These are phyloP conservation scores for Champsocephalus gunnari DNA, from an alignment of 2,797 vertebrate species.

Conservation along the genomic window DNA sequence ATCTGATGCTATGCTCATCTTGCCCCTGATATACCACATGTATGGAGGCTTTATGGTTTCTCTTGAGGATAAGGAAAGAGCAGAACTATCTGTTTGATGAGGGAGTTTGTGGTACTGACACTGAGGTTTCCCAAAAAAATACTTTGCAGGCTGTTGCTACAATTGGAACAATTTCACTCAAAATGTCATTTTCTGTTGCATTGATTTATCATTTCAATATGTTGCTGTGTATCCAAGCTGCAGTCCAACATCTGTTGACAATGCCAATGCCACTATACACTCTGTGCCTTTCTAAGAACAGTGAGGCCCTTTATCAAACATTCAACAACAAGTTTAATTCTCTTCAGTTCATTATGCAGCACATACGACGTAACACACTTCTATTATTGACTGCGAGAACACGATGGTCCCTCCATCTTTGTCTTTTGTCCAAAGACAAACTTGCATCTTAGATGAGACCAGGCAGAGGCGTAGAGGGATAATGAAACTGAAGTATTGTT, in stretches of 20 bases:
- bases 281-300: background rate
- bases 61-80: conserved; percentile 41
- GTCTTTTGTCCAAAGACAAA: conserved; percentile 49
- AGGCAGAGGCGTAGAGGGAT: conserved; percentile 23
- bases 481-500: conserved; percentile 41
- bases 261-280: background rate
- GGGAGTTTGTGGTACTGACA: background rate
- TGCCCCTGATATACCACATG: conserved; percentile 22
- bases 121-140: background rate
- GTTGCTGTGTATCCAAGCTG: background rate
- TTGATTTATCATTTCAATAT: background rate
- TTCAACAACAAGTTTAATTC: conserved; percentile 8
- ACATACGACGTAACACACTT: conserved; percentile 6
- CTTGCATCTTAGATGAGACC: conserved; percentile 30
- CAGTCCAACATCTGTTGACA: background rate
- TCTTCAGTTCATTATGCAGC: conserved; percentile 11
- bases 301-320: background rate
- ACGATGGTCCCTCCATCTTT: conserved; percentile 33
- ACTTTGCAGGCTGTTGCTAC: background rate
- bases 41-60: conserved; percentile 46
- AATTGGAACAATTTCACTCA: background rate
- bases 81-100: conserved; percentile 33
- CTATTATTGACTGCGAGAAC: conserved; percentile 41
- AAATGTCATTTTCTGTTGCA: background rate
- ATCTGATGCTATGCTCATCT: conserved; percentile 48